Evolutionary conservation across 2,113 vertebrate genomes (phyloP).

Genomic region (Delphinus delphis): DNA sequence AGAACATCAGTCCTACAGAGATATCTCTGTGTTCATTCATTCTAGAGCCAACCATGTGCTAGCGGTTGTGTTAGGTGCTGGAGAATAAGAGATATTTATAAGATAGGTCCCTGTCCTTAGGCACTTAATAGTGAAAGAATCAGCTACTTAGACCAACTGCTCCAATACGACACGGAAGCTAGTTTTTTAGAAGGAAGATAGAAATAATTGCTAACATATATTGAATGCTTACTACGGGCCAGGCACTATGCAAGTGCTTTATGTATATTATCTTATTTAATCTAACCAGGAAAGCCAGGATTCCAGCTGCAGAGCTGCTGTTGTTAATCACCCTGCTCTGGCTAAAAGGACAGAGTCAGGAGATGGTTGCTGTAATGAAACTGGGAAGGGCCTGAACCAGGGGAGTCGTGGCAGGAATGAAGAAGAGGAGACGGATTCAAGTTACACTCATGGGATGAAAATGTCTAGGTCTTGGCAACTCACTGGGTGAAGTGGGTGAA

Average conservation of each 20-base stretch:
- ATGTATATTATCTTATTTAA: background rate
- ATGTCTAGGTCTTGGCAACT: background rate
- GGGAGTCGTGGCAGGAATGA: background rate
- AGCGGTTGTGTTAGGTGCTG: background rate
- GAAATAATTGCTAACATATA: background rate
- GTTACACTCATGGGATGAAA: background rate
- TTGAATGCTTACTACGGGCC: background rate
- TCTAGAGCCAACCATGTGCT: accelerated
- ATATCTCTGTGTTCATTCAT: too few species aligned
- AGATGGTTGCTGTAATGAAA: background rate
- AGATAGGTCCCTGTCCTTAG: background rate
- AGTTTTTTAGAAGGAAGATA: background rate
- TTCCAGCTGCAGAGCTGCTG: background rate
- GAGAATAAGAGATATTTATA: background rate
- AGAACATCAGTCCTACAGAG: background rate
- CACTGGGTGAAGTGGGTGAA: background rate
- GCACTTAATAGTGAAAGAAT: background rate
- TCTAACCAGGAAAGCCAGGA: background rate
- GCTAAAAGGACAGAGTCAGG: background rate
- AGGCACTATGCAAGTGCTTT: background rate
- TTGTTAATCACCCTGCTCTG: background rate
- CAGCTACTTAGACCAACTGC: background rate
- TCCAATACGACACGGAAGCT: background rate
- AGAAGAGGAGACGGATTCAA: background rate
- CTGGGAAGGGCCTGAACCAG: background rate